Evolutionary conservation across 2,113 vertebrate species (phyloP), one percentile per base, ranked within the genome.

Genomic region (Gadus macrocephalus): DNA sequence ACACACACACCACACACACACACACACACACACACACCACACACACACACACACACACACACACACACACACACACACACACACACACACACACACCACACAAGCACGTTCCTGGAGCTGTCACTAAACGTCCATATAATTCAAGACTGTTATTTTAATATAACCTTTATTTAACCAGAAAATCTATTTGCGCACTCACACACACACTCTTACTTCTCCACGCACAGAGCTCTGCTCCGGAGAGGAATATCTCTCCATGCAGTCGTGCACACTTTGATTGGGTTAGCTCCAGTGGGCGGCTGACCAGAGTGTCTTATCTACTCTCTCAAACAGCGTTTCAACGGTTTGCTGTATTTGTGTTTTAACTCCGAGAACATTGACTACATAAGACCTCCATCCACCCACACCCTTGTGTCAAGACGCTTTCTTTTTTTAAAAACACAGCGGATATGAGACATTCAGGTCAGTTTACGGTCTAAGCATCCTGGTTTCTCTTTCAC

Each of bases 271-370:
- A 42, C 67, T 53, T 62, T 76, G 73, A 81, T 66, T 62, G 49
- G 64, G 70, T 66, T 64, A 76, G 27, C 66, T 62, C 72, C 68
- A 79, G 73, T 64, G 60, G 64, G 12, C 53, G 67, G 77, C 73
- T 73, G 75, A 49, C 56, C 68, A 38, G 16, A 0, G 76, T 73
- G 42, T 56, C 68, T 76, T 74, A 74, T 69, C 69, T 69, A 66
- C 71, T 42, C 31, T 71, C 62, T 70, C 56, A 70, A 42, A 42
- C 63, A 53, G 68, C 1, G 8, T 25, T 64, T n/a, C 17, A 71
- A 16, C 71, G 16, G 67, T 55, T 58, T 64, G 64, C 67, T 65
- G 70, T 76, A 6, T 42, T 42, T 42, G 6, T 42, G 11, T 42
- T 42, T 42, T 25, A 25, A 2, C 25, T 42, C 38, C 11, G 38